phyloP scores from a whole-genome alignment of 1,140 invertebrate species.

The Solen grandis region DNA sequence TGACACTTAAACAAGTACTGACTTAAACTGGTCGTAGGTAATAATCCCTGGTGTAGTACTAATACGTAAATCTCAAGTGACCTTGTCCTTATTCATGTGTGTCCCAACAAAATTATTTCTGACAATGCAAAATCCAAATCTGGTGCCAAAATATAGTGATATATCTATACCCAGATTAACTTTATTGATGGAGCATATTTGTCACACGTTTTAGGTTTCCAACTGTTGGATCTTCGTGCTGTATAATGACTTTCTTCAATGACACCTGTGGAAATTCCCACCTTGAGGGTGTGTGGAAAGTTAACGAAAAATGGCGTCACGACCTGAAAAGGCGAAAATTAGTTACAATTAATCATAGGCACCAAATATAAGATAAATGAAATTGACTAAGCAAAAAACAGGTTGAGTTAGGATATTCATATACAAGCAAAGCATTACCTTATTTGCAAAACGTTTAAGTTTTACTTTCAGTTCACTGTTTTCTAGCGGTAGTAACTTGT shows the following conservation, averaged over 20 bases:
- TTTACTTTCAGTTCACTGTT: neutral
- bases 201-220: neutral
- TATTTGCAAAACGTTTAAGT: neutral
- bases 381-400: neutral
- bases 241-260: neutral
- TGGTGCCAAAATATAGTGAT: too few relatives aligned
- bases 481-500: constrained; percentile 11
- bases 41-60: too few relatives aligned
- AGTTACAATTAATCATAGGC: too few relatives aligned
- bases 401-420: neutral
- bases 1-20: constrained; percentile 5
- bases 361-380: too few relatives aligned
- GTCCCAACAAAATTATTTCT: too few relatives aligned
- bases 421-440: neutral
- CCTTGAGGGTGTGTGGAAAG: constrained; percentile 17
- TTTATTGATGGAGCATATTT: too few relatives aligned
- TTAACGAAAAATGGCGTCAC: neutral
- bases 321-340: constrained; percentile 9
- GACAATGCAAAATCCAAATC: too few relatives aligned
- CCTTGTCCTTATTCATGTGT: constrained; percentile 47
- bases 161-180: too few relatives aligned
- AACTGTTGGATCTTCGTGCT: too few relatives aligned
- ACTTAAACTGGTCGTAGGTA: neutral
- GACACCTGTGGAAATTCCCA: constrained; percentile 44
- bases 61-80: constrained; percentile 21